Conservation (phyloP, 2,888 invertebrate genomes). For the Amblyteles armatorius region DNA sequence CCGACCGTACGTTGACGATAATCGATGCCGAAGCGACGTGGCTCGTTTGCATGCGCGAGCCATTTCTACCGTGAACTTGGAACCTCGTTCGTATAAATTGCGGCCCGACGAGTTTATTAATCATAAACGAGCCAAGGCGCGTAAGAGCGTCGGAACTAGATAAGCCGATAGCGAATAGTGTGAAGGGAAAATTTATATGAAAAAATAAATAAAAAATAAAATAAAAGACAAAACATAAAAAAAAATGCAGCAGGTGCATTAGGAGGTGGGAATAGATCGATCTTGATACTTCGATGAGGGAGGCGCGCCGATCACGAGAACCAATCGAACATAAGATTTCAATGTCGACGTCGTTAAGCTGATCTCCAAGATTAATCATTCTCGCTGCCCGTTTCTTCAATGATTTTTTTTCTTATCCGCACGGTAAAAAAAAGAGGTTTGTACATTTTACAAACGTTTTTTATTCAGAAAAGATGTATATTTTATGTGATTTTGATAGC, state of each 20-base stretch:
- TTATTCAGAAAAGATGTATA: not conserved
- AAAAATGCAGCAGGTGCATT: slow-evolving; percentile 51
- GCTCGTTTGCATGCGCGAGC: slow-evolving; percentile 72
- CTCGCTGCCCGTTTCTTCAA: not conserved
- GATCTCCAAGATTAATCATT: slow-evolving; percentile 16
- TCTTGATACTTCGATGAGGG: slow-evolving; percentile 51
- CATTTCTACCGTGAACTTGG: slow-evolving; percentile 65
- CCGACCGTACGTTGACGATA: slow-evolving; percentile 72
- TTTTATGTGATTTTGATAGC: not conserved
- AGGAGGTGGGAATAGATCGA: slow-evolving; percentile 62
- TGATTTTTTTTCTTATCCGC: not conserved
- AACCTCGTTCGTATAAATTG: slow-evolving; percentile 68
- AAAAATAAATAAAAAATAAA: not conserved
- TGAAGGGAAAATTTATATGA: slow-evolving; percentile 37
- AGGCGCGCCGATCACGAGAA: slow-evolving; percentile 44
- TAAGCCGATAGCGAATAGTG: slow-evolving; percentile 48
- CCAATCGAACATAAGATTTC: slow-evolving; percentile 32
- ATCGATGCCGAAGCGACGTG: slow-evolving; percentile 72
- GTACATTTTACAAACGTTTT: not conserved
- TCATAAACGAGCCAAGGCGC: slow-evolving; percentile 28
- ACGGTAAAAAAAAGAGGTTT: not conserved
- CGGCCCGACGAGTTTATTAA: slow-evolving; percentile 74
- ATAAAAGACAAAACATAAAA: not conserved
- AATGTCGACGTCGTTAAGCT: slow-evolving; percentile 9
- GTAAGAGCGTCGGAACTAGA: slow-evolving; percentile 31